phyloP scores from a whole-genome alignment of 2,888 invertebrate genomes.

The Yponomeuta evonymella region DNA sequence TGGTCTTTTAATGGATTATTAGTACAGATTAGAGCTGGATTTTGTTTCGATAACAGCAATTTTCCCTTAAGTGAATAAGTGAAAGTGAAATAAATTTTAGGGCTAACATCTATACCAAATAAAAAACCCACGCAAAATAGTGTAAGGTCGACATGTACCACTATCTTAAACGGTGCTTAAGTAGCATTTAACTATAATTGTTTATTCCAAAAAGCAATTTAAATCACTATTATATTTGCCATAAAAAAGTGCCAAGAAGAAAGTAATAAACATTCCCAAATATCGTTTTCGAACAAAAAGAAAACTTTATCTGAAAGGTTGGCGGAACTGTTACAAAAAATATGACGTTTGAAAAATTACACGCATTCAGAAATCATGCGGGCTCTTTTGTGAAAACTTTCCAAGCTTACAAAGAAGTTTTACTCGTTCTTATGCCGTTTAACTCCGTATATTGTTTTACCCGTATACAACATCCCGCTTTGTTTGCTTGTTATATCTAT shows the following conservation, averaged over 20 bases:
- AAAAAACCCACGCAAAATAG: no score
- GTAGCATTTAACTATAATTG: no score
- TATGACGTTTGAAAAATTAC: conserved; percentile 76
- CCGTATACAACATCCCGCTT: conserved; percentile 36
- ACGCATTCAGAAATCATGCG: conserved; percentile 74
- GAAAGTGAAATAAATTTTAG: no score
- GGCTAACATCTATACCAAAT: no score
- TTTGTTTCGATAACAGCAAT: no score
- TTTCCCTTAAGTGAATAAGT: no score
- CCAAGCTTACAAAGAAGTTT: conserved; percentile 58
- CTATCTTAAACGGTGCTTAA: no score
- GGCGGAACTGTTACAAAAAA: conserved; percentile 66
- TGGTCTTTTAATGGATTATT: not conserved
- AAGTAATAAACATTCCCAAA: conserved; percentile 55
- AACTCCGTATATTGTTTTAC: conserved; percentile 36
- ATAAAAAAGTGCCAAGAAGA: conserved; percentile 55
- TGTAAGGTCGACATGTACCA: no score
- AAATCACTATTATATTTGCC: conserved; percentile 45
- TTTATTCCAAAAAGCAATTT: no score
- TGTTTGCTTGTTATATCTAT: conserved; percentile 28
- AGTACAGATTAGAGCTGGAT: no score
- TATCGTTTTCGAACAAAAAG: conserved; percentile 63
- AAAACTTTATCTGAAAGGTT: conserved; percentile 63
- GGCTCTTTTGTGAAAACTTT: conserved; percentile 69
- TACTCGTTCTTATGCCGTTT: conserved; percentile 61